Percentiles rank a stretch among this genome's conserved stretches.
phyloP scores from a whole-genome alignment of 53 echinoderm and acorn worm genomes.

The Astropecten irregularis region DNA sequence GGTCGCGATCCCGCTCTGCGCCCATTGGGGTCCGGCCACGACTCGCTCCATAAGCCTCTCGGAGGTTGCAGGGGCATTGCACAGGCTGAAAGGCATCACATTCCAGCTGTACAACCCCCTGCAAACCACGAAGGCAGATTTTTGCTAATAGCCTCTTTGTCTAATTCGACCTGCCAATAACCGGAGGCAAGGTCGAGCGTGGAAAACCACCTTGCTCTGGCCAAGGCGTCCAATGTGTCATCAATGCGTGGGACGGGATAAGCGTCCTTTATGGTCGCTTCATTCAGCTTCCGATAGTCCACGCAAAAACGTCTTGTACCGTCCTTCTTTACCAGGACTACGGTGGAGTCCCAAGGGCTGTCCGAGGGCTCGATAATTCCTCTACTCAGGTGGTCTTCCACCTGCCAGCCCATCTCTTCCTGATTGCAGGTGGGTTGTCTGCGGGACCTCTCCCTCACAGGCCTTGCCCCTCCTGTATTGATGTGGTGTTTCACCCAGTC shows the following conservation, averaged over 20 bases:
- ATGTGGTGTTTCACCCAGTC: constrained; percentile 49
- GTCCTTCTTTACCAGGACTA: constrained; percentile 63
- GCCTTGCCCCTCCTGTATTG: constrained; percentile 34
- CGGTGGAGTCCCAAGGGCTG: constrained; percentile 61
- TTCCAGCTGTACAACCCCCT: constrained; percentile 51
- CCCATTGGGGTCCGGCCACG: constrained; percentile 52
- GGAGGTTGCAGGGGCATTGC: too few relatives aligned
- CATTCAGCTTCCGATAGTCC: too few relatives aligned
- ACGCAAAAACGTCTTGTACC: constrained; percentile 61
- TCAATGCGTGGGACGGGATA: too few relatives aligned
- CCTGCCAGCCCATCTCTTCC: constrained; percentile 50
- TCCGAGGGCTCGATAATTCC: constrained; percentile 54
- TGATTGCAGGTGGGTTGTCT: constrained; percentile 38
- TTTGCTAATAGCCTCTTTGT: constrained; percentile 54
- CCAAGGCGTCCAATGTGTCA: too few relatives aligned
- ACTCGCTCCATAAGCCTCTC: constrained; percentile 59
- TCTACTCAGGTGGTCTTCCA: background rate
- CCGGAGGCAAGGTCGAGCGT: too few relatives aligned
- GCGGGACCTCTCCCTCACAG: constrained; percentile 29
- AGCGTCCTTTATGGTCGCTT: too few relatives aligned
- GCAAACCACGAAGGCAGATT: constrained; percentile 52
- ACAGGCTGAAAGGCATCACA: constrained; percentile 63
- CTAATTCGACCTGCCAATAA: too few relatives aligned
- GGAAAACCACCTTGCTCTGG: constrained; percentile 66
- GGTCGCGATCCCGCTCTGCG: background rate